phyloP scores from a whole-genome alignment of 2,113 vertebrate genomes.

The Phycodurus eques region DNA sequence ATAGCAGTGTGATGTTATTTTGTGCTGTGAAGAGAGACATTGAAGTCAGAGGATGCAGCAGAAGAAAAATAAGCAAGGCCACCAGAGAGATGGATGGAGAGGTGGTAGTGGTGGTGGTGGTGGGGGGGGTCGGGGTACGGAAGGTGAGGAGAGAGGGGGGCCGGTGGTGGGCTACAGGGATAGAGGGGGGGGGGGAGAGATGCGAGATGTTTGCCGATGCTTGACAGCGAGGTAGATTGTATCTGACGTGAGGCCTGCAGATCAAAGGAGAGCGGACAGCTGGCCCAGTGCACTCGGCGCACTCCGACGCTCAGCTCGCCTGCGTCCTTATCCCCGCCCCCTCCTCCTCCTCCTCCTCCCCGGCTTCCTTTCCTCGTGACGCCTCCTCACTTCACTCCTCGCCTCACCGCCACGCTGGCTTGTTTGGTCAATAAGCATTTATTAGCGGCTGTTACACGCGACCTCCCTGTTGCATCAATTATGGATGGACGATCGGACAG shows the following conservation, averaged over 20 bases:
- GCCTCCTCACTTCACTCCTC: constrained; percentile 63
- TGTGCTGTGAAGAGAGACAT: constrained; percentile 24
- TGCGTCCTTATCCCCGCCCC: constrained; percentile 12
- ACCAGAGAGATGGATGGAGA: constrained; percentile 41
- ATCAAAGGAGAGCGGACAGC: constrained; percentile 76
- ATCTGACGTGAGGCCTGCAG: constrained; percentile 62
- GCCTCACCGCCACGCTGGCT: constrained; percentile 83
- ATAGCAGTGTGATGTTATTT: constrained; percentile 10
- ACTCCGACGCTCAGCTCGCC: constrained; percentile 74
- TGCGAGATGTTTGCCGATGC: constrained; percentile 49
- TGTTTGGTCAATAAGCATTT: constrained; percentile 99
- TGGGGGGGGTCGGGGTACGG: constrained; percentile 1
- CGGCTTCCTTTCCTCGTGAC: constrained; percentile 21
- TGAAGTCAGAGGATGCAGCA: constrained; percentile 25
- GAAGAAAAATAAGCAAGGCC: constrained; percentile 28
- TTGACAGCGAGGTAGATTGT: constrained; percentile 73
- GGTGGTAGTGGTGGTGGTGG: constrained; percentile 2
- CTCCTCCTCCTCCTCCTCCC: neutral
- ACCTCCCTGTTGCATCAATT: constrained; percentile 99
- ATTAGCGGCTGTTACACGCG: constrained; percentile 99
- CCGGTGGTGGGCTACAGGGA: neutral
- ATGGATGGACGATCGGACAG: constrained; percentile 99
- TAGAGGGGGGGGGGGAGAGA: constrained; percentile 24
- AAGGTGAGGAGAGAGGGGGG: constrained; percentile 6
- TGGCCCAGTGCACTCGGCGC: constrained; percentile 70